Base-by-base conservation (phyloP, 92 coral and sea anemone genomes). In the Bergia sp. region DNA sequence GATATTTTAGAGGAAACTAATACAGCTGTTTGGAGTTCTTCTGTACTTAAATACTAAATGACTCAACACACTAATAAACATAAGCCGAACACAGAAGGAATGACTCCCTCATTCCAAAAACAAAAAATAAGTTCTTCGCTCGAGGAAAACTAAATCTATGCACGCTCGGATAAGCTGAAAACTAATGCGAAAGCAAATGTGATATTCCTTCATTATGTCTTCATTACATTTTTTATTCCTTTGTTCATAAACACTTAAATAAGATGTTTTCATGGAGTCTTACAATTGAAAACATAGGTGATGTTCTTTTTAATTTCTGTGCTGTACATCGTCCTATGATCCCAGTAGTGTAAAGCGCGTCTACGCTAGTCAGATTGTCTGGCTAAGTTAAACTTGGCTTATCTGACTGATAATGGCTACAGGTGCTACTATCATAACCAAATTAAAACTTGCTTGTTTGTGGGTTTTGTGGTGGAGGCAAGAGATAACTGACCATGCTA, bases 391-490 rank as follows among this genome's bases (percentile, higher is more conserved):
- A 38, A 7, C 37, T 66, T 64, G 50, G 39, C 7, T 82, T 3
- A 82, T 82, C 37, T 20, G 72, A 82, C 58, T 82, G 39, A 64
- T 42, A 65, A 43, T 82, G 37, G 40, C 36, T 66, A 40, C 18
- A 9, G 74, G 75, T 42, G 44, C 40, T 81, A 37, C 7, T 58
- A 13, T 39, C 7, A 55, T 57, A 43, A 21, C 73, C 39, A 64
- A 64, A 79, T 49, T 9, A n/a, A 10, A 69, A 42, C 61, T 55
- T 81, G 13, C 85, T 81, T 81, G 85, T 58, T 47, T 84, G 87
- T 43, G 79, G 87, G 77, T 69, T 71, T 84, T 84, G 79, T 71
- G 77, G 79, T 71, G 39, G 65, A 69, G 3, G 41, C 15, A 29
- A 36, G 79, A 38, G 43, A 44, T 44, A 47, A 12, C 64, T 10